These are phyloP conservation scores for Pseudochirops cupreus DNA, from an alignment of 2,797 vertebrate genomes.

Conservation along the genomic window DNA sequence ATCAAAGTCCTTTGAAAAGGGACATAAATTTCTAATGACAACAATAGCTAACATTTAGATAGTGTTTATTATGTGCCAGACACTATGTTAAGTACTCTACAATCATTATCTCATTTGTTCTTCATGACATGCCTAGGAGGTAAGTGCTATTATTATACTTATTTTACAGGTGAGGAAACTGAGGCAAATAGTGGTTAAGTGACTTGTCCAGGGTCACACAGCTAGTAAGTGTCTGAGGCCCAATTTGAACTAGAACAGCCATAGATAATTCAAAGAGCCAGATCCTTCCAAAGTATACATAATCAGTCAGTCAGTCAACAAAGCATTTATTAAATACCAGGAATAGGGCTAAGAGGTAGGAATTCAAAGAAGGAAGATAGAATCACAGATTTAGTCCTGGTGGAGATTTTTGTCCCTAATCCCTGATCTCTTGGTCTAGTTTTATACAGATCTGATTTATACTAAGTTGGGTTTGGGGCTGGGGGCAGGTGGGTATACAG, in stretches of 20 bases:
- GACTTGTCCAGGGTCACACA: not conserved
- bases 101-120: not conserved
- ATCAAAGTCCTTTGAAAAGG: not conserved
- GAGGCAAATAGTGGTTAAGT: not conserved
- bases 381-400: not conserved
- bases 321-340: not conserved
- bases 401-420: not conserved
- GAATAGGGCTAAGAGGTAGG: not conserved
- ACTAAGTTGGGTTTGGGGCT: not conserved
- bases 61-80: not conserved
- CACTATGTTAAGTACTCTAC: not conserved
- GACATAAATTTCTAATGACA: not conserved
- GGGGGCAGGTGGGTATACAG: not conserved
- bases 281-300: not conserved
- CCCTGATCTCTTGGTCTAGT: not conserved
- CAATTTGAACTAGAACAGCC: not conserved
- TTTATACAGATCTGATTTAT: not conserved
- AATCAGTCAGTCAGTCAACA: not conserved
- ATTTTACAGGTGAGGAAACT: not conserved
- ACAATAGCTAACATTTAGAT: not conserved
- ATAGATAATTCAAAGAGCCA: not conserved
- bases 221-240: not conserved
- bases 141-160: not conserved
- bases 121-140: not conserved
- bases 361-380: not conserved